These are phyloP conservation scores for Hylaeus volcanicus DNA, from an alignment of 1,140 invertebrate species.

Conservation along the genomic window DNA sequence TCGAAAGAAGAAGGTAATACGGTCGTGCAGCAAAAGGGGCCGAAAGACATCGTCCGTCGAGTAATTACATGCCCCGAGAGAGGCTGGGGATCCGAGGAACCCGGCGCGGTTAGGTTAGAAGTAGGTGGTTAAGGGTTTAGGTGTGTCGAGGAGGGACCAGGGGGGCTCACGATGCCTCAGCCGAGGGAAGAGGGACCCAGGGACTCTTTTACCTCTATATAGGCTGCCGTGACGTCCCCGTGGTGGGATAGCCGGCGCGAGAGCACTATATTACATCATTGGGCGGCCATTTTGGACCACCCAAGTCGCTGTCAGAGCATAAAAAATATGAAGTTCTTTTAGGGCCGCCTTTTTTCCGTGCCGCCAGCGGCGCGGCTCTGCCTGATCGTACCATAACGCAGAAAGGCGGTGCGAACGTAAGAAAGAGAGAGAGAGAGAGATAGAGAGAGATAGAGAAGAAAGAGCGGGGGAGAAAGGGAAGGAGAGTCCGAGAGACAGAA, in stretches of 20 bases:
- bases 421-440: conserved; percentile 25
- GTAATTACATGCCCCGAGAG: conserved; percentile 71
- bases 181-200: background rate
- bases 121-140: conserved; percentile 62
- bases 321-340: conserved; percentile 82
- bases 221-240: conserved; percentile 51
- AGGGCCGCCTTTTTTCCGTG: conserved; percentile 80
- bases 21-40: conserved; percentile 49
- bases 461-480: conserved; percentile 13
- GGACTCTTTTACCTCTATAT: conserved; percentile 62
- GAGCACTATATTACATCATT: conserved; percentile 80
- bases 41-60: conserved; percentile 67
- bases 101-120: conserved; percentile 62
- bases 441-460: conserved; percentile 8
- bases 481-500: conserved; percentile 10
- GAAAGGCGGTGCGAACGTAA: conserved; percentile 69
- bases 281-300: conserved; percentile 81
- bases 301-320: conserved; percentile 80
- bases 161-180: background rate
- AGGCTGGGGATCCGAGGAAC: conserved; percentile 54
- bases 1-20: conserved; percentile 35
- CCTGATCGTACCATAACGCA: conserved; percentile 68
- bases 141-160: conserved; percentile 12
- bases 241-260: conserved; percentile 56
- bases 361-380: conserved; percentile 74